Evolutionary conservation across 1,140 invertebrate genomes (phyloP), one percentile per base, ranked within the genome.

Genomic region (Andrena cerasifolii): DNA sequence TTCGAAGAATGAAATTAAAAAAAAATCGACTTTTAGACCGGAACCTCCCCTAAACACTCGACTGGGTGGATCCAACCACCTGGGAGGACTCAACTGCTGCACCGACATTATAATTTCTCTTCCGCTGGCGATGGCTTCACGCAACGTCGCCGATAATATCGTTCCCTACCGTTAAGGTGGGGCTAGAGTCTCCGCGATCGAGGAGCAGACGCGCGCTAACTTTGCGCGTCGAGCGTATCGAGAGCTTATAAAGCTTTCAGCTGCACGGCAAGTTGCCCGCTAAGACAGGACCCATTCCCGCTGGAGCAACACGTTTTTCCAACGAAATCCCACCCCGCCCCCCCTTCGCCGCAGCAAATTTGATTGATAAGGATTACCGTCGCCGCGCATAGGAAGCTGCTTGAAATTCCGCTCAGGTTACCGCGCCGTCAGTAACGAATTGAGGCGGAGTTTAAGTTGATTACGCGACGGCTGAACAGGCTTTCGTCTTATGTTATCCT

Each of bases 301-400:
- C 21, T 5, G n/a, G 31, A 2, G 16, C 65, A 18, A 36, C 47
- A 21, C 36, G 40, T 18, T 63, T 63, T 28, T 31, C 36, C 61
- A 5, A 18, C n/a, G 49, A 59, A 71, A 71, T 71, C 68, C 54
- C 68, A 6, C 5, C 40, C 40, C 4, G 5, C 24, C 7, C 12
- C 33, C 2, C 36, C 18, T 21, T 26, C 49, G 51, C 24, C 10
- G 5, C 10, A 3, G n/a, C 24, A 47, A 71, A 71, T 59, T 71
- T 58, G 68, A 71, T 71, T 59, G 67, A 71, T 71, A 71, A 71
- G 68, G 68, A 71, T 56, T 71, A 33, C 24, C 16, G 28, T 1
- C 49, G 1, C 8, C 28, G 5, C n/a, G n/a, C n/a, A n/a, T n/a
- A n/a, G n/a, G n/a, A n/a, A n/a, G n/a, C n/a, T 31, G 10, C 10